phyloP scores from a whole-genome alignment of 64 coral and sea anemone species.

The Catalaphyllia jardinei region DNA sequence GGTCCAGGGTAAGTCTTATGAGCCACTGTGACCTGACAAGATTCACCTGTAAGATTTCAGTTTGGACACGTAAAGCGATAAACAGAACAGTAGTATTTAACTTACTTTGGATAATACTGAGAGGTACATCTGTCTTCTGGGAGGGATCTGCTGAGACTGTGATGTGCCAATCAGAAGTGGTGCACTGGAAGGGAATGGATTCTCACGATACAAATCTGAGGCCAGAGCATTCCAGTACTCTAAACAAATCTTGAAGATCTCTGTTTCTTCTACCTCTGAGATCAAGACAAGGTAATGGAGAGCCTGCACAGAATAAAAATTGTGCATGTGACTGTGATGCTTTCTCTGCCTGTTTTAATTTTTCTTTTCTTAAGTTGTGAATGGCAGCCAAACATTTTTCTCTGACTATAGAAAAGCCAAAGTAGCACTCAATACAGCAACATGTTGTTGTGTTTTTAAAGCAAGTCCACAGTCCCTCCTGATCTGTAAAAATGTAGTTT shows the following conservation, averaged over 20 bases:
- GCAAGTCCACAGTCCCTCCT: too few species aligned
- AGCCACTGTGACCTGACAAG: too few species aligned
- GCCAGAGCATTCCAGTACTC: conserved; percentile 97
- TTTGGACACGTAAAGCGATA: neutral
- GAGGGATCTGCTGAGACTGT: conserved; percentile 83
- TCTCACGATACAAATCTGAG: conserved; percentile 93
- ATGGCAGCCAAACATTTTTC: too few species aligned
- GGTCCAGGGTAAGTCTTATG: too few species aligned
- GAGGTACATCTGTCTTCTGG: conserved; percentile 91
- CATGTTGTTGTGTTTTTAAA: too few species aligned
- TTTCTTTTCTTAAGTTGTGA: too few species aligned
- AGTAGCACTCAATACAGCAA: too few species aligned
- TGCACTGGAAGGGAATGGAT: conserved; percentile 92
- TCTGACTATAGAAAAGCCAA: neutral
- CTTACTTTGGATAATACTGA: conserved; percentile 92
- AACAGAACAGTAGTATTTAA: neutral
- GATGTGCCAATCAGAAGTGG: conserved; percentile 88
- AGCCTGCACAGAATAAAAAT: conserved; percentile 60
- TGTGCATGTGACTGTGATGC: neutral
- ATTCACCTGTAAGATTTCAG: too few species aligned
- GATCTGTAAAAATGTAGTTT: too few species aligned
- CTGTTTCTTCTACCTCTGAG: conserved; percentile 98
- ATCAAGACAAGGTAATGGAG: conserved; percentile 98
- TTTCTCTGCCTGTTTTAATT: neutral
- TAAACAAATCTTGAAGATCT: conserved; percentile 99